phyloP scores from a whole-genome alignment of 2,113 vertebrate genomes.

The Triplophysa tibetana region DNA sequence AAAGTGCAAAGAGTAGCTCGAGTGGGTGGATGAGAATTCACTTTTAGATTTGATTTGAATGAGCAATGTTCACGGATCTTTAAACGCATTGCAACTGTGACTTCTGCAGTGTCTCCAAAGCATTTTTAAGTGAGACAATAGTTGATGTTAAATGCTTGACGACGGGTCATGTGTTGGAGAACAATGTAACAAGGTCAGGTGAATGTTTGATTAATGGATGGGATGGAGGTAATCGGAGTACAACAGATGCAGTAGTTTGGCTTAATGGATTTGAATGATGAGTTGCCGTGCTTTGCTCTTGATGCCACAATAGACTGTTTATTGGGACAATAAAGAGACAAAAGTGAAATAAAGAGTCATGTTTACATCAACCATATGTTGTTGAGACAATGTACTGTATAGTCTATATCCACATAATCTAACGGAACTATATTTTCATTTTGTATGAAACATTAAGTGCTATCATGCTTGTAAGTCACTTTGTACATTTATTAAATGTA shows the following conservation, averaged over 20 bases:
- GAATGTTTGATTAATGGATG: slow-evolving; percentile 39
- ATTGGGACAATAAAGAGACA: slow-evolving; percentile 1
- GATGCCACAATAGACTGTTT: slow-evolving; percentile 11
- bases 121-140: background rate
- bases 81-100: background rate
- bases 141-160: background rate
- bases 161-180: background rate
- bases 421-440: background rate
- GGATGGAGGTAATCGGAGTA: slow-evolving; percentile 20
- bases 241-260: slow-evolving; percentile 47
- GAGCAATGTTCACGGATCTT: background rate
- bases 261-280: slow-evolving; percentile 47
- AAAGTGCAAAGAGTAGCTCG: slow-evolving; percentile 28
- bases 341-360: slow-evolving; percentile 35
- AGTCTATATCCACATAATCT: background rate
- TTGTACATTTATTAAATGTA: too few relatives aligned
- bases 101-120: background rate
- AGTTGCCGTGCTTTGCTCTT: slow-evolving; percentile 6
- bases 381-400: background rate
- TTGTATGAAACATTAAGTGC: slow-evolving; percentile 53
- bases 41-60: background rate
- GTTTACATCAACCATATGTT: slow-evolving; percentile 44
- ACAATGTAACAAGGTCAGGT: slow-evolving; percentile 20
- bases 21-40: slow-evolving; percentile 24
- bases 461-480: too few relatives aligned